Percentiles rank a stretch among this genome's conserved stretches.
Conservation (phyloP, 2,113 vertebrate genomes). For the Erinaceus europaeus region DNA sequence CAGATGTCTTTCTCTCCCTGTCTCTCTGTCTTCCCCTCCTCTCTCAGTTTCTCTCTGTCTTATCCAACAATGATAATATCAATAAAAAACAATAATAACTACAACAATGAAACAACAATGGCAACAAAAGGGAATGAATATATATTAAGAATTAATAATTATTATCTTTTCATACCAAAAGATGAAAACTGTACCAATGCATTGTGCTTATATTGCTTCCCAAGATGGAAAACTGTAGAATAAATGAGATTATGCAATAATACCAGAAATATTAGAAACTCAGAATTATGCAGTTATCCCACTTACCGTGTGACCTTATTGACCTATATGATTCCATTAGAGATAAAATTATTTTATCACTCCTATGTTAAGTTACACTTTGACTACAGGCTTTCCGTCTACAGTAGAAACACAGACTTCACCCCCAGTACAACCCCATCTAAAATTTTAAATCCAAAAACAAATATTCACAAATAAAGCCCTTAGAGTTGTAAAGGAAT, state of each 20-base stretch:
- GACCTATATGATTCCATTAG: neutral
- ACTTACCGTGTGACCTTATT: neutral
- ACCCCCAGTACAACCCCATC: neutral
- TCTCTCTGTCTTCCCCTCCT: no score
- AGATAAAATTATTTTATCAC: neutral
- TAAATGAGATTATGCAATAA: neutral
- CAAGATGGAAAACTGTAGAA: neutral
- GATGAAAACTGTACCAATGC: neutral
- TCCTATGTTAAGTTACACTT: neutral
- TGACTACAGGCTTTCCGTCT: neutral
- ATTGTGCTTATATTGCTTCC: neutral
- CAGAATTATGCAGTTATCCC: neutral
- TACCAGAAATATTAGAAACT: neutral
- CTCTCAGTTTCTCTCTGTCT: no score
- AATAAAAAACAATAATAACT: no score
- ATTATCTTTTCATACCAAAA: constrained; percentile 35
- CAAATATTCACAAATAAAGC: neutral
- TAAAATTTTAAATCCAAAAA: neutral
- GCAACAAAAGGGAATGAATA: no score
- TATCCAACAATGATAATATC: no score
- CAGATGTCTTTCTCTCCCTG: no score
- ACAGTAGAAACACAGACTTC: neutral
- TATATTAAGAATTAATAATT: no score
- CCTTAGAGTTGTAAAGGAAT: neutral
- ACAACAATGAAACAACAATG: no score